Percentiles rank a stretch among this genome's conserved stretches.
Conservation (phyloP, 2,797 vertebrate genomes). For the Odontamblyopus rebecca region DNA sequence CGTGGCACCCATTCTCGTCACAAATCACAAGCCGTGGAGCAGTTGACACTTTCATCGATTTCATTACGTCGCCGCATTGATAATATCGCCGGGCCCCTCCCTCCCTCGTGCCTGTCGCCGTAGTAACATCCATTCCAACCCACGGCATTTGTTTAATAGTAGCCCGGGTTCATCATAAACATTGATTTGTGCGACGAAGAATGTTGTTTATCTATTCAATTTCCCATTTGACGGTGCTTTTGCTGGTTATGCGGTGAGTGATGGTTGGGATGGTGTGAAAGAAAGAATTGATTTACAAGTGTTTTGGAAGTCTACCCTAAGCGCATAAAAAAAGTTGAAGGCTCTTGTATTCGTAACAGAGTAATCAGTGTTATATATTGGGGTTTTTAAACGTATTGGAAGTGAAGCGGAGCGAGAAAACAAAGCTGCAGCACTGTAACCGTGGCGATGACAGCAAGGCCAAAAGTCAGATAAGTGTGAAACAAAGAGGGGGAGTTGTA, state of each 20-base stretch:
- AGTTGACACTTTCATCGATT: conserved; percentile 66
- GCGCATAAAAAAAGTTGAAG: neutral
- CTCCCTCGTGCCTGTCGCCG: conserved; percentile 23
- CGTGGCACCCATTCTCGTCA: conserved; percentile 29
- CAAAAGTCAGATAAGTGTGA: conserved; percentile 6
- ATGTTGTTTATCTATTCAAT: conserved; percentile 9
- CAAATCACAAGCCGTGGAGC: conserved; percentile 48
- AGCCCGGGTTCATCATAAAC: conserved; percentile 14
- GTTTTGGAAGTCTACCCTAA: conserved; percentile 1
- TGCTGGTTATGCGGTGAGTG: conserved; percentile 9
- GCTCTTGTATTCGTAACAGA: neutral
- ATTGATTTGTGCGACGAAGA: conserved; percentile 2
- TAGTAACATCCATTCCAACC: conserved; percentile 26
- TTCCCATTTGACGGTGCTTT: conserved; percentile 2
- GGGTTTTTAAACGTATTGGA: neutral
- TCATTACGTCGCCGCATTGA: conserved; percentile 55
- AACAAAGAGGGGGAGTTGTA: neutral
- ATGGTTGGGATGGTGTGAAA: neutral
- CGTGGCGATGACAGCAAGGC: conserved; percentile 2
- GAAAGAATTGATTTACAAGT: conserved; percentile 4
- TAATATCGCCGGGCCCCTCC: conserved; percentile 53
- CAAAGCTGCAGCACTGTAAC: conserved; percentile 1
- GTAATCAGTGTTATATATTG: conserved; percentile 1
- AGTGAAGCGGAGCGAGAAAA: neutral
- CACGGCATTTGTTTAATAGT: conserved; percentile 32